A percentile compares a stretch with the other conserved stretches of the same genome.
Evolutionary conservation across 2,113 vertebrate genomes (phyloP).

Genomic region (Phalacrocorax carbo): DNA sequence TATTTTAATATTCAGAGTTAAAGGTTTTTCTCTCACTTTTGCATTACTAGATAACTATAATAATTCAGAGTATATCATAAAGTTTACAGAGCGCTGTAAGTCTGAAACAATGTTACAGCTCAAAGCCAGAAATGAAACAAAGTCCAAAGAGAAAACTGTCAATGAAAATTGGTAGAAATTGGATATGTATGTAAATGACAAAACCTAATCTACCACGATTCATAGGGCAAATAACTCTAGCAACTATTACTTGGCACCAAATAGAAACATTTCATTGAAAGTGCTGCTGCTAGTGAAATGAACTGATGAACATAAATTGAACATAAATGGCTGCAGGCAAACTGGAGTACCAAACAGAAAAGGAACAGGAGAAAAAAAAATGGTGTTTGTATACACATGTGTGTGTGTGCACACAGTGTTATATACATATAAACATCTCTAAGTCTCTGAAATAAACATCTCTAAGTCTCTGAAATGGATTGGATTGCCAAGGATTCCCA

Average conservation of each 20-base stretch:
- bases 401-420: neutral
- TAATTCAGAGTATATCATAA: constrained; percentile 26
- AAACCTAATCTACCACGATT: constrained; percentile 63
- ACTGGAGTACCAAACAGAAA: neutral
- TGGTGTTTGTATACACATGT: neutral
- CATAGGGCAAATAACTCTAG: constrained; percentile 50
- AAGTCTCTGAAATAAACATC: neutral
- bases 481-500: neutral
- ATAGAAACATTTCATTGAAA: constrained; percentile 60
- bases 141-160: constrained; percentile 48
- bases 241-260: constrained; percentile 46
- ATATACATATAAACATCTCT: neutral
- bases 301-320: constrained; percentile 66
- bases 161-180: constrained; percentile 65
- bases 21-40: constrained; percentile 22
- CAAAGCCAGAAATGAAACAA: constrained; percentile 49
- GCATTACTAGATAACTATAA: constrained; percentile 29
- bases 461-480: neutral
- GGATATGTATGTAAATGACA: constrained; percentile 64
- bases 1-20: constrained; percentile 39
- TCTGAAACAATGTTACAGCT: constrained; percentile 16
- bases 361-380: neutral
- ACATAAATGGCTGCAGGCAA: constrained; percentile 55
- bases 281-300: constrained; percentile 42
- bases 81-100: constrained; percentile 44